Conservation (phyloP, 2,797 vertebrate species). For the Cirrhinus mrigala region DNA sequence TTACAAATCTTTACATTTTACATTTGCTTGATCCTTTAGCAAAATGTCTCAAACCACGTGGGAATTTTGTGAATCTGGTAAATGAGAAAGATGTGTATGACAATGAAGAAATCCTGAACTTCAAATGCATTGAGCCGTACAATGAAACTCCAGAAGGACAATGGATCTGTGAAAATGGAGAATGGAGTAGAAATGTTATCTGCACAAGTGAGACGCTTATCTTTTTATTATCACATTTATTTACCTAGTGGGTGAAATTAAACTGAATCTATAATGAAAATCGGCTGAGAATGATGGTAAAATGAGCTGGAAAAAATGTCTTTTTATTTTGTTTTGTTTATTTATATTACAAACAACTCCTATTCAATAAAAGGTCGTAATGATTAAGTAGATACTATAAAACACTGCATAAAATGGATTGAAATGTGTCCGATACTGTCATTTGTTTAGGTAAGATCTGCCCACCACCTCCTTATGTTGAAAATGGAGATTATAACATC, state of each 20-base stretch:
- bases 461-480: background rate
- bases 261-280: rapidly evolving
- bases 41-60: background rate
- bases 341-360: background rate
- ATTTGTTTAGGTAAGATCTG: slow-evolving; percentile 1
- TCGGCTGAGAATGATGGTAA: background rate
- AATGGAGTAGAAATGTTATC: background rate
- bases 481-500: background rate
- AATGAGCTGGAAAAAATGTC: background rate
- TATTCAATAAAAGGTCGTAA: too few relatives aligned
- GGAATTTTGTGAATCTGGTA: background rate
- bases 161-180: background rate
- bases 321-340: background rate
- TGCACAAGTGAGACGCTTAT: background rate
- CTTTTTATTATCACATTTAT: background rate
- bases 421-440: background rate
- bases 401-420: too few relatives aligned
- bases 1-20: too few relatives aligned
- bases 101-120: too few relatives aligned
- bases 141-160: background rate
- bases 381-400: too few relatives aligned
- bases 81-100: background rate
- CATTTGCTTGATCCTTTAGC: background rate
- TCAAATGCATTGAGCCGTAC: background rate
- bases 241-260: background rate